Conservation (phyloP, 2,888 invertebrate species). For the Globia sparganii region DNA sequence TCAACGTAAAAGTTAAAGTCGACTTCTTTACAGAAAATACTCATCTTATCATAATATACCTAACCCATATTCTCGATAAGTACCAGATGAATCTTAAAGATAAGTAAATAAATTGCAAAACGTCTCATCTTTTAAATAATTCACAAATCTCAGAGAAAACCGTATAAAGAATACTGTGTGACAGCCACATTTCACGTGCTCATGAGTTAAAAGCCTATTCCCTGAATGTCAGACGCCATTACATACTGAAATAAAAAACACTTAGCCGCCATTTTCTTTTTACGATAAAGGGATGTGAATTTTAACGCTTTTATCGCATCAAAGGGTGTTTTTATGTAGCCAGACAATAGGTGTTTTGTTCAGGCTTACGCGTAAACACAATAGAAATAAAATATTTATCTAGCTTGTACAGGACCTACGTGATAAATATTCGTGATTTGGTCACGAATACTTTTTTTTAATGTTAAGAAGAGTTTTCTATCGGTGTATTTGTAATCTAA, state of each 20-base stretch:
- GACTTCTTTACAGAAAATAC: neutral
- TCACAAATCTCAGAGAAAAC: constrained; percentile 2
- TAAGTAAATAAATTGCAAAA: neutral
- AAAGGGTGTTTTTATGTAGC: constrained; percentile 42
- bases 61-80: neutral
- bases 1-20: neutral
- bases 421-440: neutral
- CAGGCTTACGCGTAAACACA: constrained; percentile 9
- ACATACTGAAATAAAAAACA: constrained; percentile 70
- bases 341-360: constrained; percentile 22
- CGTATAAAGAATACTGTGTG: constrained; percentile 32
- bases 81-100: neutral
- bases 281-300: constrained; percentile 49
- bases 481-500: too few relatives aligned
- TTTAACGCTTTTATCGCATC: constrained; percentile 54
- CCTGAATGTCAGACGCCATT: constrained; percentile 66
- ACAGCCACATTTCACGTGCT: constrained; percentile 58
- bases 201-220: constrained; percentile 70
- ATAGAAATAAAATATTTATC: neutral
- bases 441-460: neutral
- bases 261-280: constrained; percentile 65
- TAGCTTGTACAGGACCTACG: neutral
- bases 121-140: constrained; percentile 3
- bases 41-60: neutral
- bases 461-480: neutral